Percentiles rank a stretch among this genome's conserved stretches.
Evolutionary conservation across 92 coral and sea anemone genomes (phyloP).

Genomic region (Phenganax marumi): DNA sequence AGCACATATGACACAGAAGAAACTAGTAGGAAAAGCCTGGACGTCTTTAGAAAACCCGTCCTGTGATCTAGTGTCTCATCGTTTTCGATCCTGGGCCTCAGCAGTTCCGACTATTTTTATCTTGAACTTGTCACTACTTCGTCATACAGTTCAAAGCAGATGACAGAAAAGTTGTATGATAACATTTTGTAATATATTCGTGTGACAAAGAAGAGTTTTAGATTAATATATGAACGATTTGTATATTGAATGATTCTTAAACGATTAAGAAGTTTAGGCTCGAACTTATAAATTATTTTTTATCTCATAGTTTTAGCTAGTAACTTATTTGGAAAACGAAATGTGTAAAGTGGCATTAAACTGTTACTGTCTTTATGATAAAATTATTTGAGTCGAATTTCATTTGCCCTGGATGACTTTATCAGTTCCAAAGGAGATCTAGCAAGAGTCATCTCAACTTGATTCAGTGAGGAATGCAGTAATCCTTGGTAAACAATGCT

Average conservation of each 20-base stretch:
- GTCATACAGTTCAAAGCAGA: no score
- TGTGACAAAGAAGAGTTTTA: background rate
- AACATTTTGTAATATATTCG: conserved; percentile 17
- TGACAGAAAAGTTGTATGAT: background rate
- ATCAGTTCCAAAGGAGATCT: background rate
- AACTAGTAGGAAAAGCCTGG: background rate
- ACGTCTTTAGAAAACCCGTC: background rate
- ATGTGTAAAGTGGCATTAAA: background rate
- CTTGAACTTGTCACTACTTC: no score
- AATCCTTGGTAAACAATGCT: background rate
- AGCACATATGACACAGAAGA: background rate
- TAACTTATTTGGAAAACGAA: conserved; percentile 14
- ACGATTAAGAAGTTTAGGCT: background rate
- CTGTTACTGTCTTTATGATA: background rate
- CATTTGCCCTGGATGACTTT: background rate
- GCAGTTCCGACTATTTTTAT: no score
- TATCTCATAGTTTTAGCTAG: background rate
- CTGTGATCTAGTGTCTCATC: background rate
- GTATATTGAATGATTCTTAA: background rate
- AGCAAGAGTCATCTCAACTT: background rate
- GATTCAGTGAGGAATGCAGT: background rate
- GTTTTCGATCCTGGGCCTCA: background rate
- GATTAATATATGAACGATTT: conserved; percentile 20
- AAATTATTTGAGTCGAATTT: background rate
- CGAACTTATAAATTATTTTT: conserved; percentile 2